Evolutionary conservation across 2,113 vertebrate genomes (phyloP).

Genomic region (Sciurus niger): DNA sequence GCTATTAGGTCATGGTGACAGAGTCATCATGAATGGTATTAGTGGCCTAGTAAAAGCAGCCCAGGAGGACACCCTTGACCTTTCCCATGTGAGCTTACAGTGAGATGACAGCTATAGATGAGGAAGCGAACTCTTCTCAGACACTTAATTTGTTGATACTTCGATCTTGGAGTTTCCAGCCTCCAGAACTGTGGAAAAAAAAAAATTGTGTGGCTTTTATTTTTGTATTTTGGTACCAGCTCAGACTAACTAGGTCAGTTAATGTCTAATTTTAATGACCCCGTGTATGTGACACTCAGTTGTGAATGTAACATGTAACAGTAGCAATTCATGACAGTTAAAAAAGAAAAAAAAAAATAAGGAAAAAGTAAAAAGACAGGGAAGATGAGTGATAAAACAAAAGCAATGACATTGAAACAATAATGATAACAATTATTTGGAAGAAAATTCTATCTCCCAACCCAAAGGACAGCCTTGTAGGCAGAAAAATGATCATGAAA

Average conservation of each 20-base stretch:
- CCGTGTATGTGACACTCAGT: not conserved
- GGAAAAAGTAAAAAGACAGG: not conserved
- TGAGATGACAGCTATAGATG: not conserved
- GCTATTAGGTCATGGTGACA: not conserved
- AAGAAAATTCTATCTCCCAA: not conserved
- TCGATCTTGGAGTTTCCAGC: not conserved
- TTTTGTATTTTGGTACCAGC: not conserved
- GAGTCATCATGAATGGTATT: not conserved
- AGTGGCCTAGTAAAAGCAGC: not conserved
- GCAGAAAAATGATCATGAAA: not conserved
- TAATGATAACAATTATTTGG: not conserved
- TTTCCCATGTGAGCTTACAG: not conserved
- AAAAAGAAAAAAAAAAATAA: not conserved
- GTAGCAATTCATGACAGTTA: not conserved
- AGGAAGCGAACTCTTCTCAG: not conserved
- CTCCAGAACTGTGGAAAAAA: not conserved
- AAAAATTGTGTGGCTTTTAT: not conserved
- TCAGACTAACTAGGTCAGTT: rapidly evolving
- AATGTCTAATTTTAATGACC: not conserved
- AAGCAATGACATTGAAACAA: not conserved
- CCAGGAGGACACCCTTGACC: no score
- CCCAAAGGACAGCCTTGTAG: not conserved
- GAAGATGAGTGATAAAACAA: not conserved
- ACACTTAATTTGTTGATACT: not conserved
- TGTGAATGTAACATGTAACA: not conserved